Conservation (phyloP, 2,797 vertebrate genomes). For the Atherinosoma microstoma region DNA sequence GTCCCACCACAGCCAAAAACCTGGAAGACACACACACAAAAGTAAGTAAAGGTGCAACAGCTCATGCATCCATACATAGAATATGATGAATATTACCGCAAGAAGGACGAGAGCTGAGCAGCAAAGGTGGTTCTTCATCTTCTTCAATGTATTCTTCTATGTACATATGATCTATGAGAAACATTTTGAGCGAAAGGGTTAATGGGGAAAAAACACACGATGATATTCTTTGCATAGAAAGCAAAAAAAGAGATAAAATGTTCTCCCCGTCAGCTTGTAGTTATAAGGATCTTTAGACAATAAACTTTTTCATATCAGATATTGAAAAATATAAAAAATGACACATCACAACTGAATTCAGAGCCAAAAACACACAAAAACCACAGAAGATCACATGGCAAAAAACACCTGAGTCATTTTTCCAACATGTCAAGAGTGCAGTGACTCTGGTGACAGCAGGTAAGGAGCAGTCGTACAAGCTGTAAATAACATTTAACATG, state of each 20-base stretch:
- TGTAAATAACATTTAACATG: conserved; percentile 75
- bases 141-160: conserved; percentile 86
- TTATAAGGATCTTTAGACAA: too few species aligned
- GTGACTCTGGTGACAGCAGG: conserved; percentile 20
- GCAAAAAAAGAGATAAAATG: neutral
- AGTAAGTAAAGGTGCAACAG: conserved; percentile 4
- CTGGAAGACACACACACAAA: conserved; percentile 46
- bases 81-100: conserved; percentile 63
- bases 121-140: conserved; percentile 87
- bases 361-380: conserved; percentile 1
- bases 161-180: conserved; percentile 82
- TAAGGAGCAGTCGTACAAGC: conserved; percentile 38
- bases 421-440: conserved; percentile 22
- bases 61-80: neutral
- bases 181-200: neutral
- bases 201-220: neutral
- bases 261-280: neutral
- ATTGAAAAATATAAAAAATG: neutral
- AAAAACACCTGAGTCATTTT: conserved; percentile 71
- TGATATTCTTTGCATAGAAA: neutral
- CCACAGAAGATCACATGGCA: conserved; percentile 14
- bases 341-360: neutral
- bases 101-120: conserved; percentile 82
- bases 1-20: conserved; percentile 75
- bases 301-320: neutral